Percentiles rank a stretch among this genome's conserved stretches.
Evolutionary conservation across 2,113 vertebrate genomes (phyloP).

Genomic region (Bubo blakistoni): DNA sequence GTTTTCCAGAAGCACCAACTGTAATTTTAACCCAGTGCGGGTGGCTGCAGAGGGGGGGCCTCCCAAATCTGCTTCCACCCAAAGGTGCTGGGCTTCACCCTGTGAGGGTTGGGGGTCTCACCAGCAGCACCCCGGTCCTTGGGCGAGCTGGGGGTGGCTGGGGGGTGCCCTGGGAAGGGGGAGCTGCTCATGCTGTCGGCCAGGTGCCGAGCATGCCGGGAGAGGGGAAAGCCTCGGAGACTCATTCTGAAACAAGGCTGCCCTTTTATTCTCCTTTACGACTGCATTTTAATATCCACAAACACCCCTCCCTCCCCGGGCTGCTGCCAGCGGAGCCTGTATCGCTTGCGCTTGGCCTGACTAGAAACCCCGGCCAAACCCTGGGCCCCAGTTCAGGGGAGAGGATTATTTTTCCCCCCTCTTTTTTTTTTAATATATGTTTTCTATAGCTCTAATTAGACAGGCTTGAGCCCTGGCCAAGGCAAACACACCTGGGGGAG

Average conservation of each 20-base stretch:
- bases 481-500: constrained; percentile 58
- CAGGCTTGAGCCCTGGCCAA: background rate
- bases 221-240: constrained; percentile 20
- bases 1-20: background rate
- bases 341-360: constrained; percentile 9
- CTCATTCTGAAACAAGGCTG: constrained; percentile 55
- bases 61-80: background rate
- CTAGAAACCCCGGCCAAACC: constrained; percentile 2
- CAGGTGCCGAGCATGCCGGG: constrained; percentile 45
- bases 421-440: background rate
- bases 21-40: background rate
- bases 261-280: constrained; percentile 61
- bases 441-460: constrained; percentile 58
- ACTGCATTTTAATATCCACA: constrained; percentile 58
- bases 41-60: background rate
- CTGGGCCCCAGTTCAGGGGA: background rate
- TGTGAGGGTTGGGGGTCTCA: rapidly evolving
- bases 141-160: background rate
- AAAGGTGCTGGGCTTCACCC: background rate
- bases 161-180: background rate
- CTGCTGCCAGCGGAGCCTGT: constrained; percentile 23
- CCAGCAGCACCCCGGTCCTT: background rate
- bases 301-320: background rate
- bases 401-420: constrained; percentile 6
- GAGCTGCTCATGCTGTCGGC: background rate